phyloP scores from a whole-genome alignment of 2,113 vertebrate species.

The Macroglossus sobrinus region DNA sequence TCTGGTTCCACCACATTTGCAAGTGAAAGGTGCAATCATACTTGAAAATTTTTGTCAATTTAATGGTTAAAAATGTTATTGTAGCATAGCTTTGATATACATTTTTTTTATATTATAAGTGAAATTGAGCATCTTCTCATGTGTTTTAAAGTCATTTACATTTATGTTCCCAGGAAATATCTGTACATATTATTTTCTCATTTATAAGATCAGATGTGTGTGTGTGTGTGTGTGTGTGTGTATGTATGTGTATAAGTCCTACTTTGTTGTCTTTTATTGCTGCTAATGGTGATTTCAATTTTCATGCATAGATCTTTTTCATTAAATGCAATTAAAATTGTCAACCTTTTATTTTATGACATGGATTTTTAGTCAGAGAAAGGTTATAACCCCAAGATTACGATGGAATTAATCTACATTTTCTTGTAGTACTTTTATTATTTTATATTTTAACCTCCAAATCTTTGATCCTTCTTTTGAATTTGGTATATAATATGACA shows the following conservation, averaged over 20 bases:
- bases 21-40: background rate
- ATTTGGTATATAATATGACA: background rate
- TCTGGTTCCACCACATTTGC: background rate
- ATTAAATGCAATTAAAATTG: background rate
- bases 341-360: background rate
- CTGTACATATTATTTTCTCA: background rate
- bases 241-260: background rate
- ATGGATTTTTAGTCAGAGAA: background rate
- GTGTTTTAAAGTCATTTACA: background rate
- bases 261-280: background rate
- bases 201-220: background rate
- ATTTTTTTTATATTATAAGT: background rate
- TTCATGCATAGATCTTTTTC: background rate
- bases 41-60: background rate
- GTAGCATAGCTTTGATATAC: background rate
- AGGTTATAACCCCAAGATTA: background rate
- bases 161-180: background rate
- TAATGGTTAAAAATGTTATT: background rate
- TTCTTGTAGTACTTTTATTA: conserved; percentile 1
- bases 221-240: background rate
- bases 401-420: background rate
- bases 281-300: background rate
- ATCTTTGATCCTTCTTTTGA: background rate
- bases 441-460: background rate
- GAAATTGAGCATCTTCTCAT: background rate